Percentiles rank a stretch among this genome's conserved stretches.
Evolutionary conservation across 2,888 invertebrate genomes (phyloP).

Genomic region (Diogma glabrata): DNA sequence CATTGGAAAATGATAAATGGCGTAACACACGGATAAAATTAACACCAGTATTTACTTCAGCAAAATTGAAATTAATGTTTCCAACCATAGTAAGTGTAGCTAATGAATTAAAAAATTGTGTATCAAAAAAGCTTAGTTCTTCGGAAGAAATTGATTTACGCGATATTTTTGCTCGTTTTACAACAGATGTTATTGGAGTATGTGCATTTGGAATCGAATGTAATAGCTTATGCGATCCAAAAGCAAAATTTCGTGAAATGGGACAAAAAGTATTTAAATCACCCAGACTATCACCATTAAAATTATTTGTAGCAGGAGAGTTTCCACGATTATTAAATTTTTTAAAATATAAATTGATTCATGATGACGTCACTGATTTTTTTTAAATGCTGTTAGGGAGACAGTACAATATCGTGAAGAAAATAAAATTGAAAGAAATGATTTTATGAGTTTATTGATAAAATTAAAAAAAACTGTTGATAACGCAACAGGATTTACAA

Average conservation of each 20-base stretch:
- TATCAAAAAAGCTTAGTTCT: too few species aligned
- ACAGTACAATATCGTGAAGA: constrained; percentile 32
- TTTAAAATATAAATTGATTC: constrained; percentile 21
- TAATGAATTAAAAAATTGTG: too few species aligned
- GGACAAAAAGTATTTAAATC: background rate
- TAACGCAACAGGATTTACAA: background rate
- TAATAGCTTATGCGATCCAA: background rate
- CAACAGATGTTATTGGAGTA: background rate
- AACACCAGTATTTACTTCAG: constrained; percentile 54
- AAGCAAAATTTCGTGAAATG: background rate
- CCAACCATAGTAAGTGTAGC: constrained; percentile 24
- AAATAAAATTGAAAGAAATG: constrained; percentile 23
- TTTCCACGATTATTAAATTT: too few species aligned
- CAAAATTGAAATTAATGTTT: constrained; percentile 20
- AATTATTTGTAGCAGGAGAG: background rate
- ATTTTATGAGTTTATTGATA: constrained; percentile 30
- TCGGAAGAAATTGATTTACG: background rate
- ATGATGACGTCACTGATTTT: constrained; percentile 26
- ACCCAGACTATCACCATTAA: background rate
- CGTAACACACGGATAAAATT: constrained; percentile 47
- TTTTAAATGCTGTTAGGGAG: constrained; percentile 29
- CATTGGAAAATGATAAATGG: constrained; percentile 47
- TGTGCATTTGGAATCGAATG: background rate
- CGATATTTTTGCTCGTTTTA: background rate
- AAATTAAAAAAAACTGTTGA: constrained; percentile 28